A percentile compares a stretch with the other conserved stretches of the same genome.
Conservation (phyloP, 2,888 invertebrate genomes). For the Crossocerus cetratus region DNA sequence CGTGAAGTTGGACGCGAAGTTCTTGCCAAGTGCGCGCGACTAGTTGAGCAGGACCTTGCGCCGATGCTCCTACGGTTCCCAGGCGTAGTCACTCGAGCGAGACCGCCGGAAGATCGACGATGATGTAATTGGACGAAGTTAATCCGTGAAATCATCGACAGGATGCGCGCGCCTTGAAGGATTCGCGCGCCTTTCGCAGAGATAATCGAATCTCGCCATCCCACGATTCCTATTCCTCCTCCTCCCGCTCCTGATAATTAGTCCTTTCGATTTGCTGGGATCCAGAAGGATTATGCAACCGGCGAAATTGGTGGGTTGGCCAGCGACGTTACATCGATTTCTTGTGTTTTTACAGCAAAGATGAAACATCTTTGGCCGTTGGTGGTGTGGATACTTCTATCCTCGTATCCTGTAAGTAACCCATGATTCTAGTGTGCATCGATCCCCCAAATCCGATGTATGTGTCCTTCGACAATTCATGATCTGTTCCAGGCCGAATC, state of each 20-base stretch:
- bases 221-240: background rate
- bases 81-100: conserved; percentile 6
- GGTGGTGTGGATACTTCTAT: conserved; percentile 91
- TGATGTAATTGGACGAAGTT: conserved; percentile 30
- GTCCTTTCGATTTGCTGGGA: background rate
- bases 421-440: too few relatives aligned
- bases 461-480: background rate
- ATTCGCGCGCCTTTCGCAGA: background rate
- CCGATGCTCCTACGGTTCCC: background rate
- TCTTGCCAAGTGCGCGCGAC: background rate
- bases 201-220: background rate
- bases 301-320: background rate
- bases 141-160: conserved; percentile 31
- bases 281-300: background rate
- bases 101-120: background rate
- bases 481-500: conserved; percentile 82
- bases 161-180: conserved; percentile 8
- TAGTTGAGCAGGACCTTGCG: background rate
- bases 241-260: too few relatives aligned
- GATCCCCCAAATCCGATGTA: background rate
- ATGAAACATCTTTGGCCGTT: conserved; percentile 95
- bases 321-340: conserved; percentile 1
- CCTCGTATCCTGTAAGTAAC: conserved; percentile 88
- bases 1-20: background rate
- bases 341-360: conserved; percentile 85